phyloP scores from a whole-genome alignment of 2,113 vertebrate species.

The Prochilodus magdalenae region DNA sequence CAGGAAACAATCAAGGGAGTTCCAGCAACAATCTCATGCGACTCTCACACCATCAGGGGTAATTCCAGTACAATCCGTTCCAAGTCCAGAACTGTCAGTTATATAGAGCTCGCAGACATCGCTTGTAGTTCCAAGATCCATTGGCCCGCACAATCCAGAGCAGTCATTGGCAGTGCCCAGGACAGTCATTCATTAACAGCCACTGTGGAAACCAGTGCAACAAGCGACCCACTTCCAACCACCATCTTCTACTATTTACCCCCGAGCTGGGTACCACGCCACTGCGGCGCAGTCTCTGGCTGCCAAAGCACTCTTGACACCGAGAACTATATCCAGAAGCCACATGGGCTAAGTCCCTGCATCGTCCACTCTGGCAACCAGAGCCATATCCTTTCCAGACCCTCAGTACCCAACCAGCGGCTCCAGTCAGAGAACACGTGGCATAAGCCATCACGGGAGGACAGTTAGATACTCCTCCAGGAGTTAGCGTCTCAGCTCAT shows the following conservation, averaged over 20 bases:
- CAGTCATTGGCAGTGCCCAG: not conserved
- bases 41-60: too few species aligned
- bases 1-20: not conserved
- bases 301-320: conserved; percentile 51
- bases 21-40: not conserved
- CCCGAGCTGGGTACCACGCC: conserved; percentile 13
- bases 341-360: conserved; percentile 9
- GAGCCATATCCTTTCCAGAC: conserved; percentile 23
- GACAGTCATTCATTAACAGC: not conserved
- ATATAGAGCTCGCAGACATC: not conserved
- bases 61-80: not conserved
- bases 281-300: conserved; percentile 6
- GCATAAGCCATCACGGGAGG: conserved; percentile 70
- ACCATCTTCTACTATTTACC: conserved; percentile 42
- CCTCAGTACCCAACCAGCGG: conserved; percentile 31
- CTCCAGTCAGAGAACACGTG: conserved; percentile 76
- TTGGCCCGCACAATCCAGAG: too few species aligned
- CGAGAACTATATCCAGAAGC: conserved; percentile 45
- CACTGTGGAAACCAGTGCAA: not conserved
- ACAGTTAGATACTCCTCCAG: conserved; percentile 74
- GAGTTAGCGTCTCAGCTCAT: not conserved
- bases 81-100: conserved; percentile 9
- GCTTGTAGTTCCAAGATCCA: too few species aligned
- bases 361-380: conserved; percentile 8
- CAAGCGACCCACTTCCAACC: conserved; percentile 24